These are phyloP conservation scores for Antennarius maculatus DNA, from an alignment of 2,797 vertebrate genomes.

Conservation along the genomic window DNA sequence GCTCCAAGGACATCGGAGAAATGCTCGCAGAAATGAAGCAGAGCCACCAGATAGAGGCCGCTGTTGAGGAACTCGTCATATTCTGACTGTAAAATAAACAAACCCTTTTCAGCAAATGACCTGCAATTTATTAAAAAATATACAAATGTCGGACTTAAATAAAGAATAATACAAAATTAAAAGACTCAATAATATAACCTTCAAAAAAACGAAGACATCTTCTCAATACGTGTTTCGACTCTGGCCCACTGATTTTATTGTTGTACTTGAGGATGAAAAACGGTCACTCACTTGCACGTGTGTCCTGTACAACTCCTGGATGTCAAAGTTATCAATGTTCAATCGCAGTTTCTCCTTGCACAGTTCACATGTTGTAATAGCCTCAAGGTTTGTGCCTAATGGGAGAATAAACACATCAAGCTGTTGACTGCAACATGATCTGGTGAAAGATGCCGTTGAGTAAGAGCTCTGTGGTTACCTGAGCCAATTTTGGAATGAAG, in stretches of 20 bases:
- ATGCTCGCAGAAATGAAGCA: slow-evolving; percentile 96
- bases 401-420: neutral
- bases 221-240: too few relatives aligned
- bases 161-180: too few relatives aligned
- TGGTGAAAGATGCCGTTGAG: neutral
- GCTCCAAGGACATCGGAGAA: slow-evolving; percentile 97
- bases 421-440: too few relatives aligned
- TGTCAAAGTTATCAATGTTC: slow-evolving; percentile 96
- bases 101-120: neutral
- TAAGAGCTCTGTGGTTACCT: slow-evolving; percentile 77
- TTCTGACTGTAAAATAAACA: slow-evolving; percentile 85
- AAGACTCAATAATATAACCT: too few relatives aligned
- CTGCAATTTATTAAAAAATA: neutral
- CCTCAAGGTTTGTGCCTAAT: slow-evolving; percentile 90
- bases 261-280: neutral
- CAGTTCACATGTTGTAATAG: slow-evolving; percentile 95
- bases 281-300: slow-evolving; percentile 89
- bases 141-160: neutral
- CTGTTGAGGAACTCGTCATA: slow-evolving; percentile 99
- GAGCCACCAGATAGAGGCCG: slow-evolving; percentile 96
- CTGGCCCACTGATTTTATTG: too few relatives aligned
- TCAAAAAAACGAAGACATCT: too few relatives aligned
- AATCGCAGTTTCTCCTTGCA: slow-evolving; percentile 96
- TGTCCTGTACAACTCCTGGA: slow-evolving; percentile 95
- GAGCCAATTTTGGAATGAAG: slow-evolving; percentile 96